Conservation (phyloP, 1,140 invertebrate genomes). For the Ostrea denselamellosa region DNA sequence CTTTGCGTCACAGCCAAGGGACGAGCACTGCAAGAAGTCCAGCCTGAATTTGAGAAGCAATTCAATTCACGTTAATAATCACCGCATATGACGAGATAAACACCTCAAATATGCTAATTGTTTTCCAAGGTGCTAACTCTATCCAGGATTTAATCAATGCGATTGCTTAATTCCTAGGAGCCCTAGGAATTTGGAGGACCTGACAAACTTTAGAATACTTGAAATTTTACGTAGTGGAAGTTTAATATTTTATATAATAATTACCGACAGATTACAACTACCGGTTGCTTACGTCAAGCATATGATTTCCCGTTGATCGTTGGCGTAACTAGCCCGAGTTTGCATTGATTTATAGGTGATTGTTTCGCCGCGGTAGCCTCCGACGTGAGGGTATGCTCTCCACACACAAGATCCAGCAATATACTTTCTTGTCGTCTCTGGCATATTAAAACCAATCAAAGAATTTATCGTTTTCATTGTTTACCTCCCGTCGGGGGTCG, state of each 20-base stretch:
- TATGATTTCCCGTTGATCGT: conserved; percentile 24
- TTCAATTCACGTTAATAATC: conserved; percentile 7
- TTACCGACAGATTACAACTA: conserved; percentile 38
- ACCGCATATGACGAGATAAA: not conserved
- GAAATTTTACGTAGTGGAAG: conserved; percentile 31
- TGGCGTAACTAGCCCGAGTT: conserved; percentile 33
- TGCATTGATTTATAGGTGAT: conserved; percentile 15
- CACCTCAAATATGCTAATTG: conserved; percentile 35
- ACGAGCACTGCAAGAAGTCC: not conserved
- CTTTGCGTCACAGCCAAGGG: not conserved
- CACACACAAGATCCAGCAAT: not conserved
- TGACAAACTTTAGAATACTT: conserved; percentile 12
- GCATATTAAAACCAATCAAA: conserved; percentile 31
- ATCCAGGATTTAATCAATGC: not conserved
- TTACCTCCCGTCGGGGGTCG: not conserved
- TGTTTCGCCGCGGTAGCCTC: conserved; percentile 19
- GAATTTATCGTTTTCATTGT: conserved; percentile 10
- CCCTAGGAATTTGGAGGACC: conserved; percentile 18
- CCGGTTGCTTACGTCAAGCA: conserved; percentile 19
- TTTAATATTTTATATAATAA: conserved; percentile 41
- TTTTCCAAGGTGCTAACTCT: conserved; percentile 26
- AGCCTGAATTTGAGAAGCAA: conserved; percentile 28
- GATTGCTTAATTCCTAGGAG: conserved; percentile 1
- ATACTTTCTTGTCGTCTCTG: conserved; percentile 2
- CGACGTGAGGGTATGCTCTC: not conserved